Base-by-base conservation (phyloP, 1,140 invertebrate species). In the Aporrectodea caliginosa region DNA sequence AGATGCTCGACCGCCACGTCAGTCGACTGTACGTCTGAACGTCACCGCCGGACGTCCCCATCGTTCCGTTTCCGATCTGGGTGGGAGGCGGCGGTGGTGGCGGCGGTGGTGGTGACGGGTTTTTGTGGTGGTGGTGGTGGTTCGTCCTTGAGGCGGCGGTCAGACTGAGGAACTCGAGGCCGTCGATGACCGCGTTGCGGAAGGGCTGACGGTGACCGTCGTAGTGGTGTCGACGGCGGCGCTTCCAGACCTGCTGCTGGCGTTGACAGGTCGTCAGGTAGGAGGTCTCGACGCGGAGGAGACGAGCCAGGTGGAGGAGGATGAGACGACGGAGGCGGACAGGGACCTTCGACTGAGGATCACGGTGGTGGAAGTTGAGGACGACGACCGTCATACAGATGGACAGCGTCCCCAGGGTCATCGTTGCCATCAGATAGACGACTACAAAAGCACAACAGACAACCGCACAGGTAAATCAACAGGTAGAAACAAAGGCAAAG, bases 391-490 rank as follows among this genome's bases (percentile, higher is more conserved):
- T 99, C 88, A 96, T 97, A 85, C 99, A 95, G 85, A 99, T 97
- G 80, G 96, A 98, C 86, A 97, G 95, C 84, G 97, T 96, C 88
- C 99, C 97, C 96, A 99, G 98, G 90, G 99, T 97, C 98, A 99
- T 99, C 89, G 99, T 98, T 91, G 95, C 98, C 90, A 98, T 98
- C 91, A 99, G 99, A 91, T 99, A 99, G 81, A 98, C 98, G 88
- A 96, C 96, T 98, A 22, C 43, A 58, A n/a, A n/a, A n/a, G 43
- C 22, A 22, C 43, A 58, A 58, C 43, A 58, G 6, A 58, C 6
- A 6, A 58, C 6, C 43, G 22, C 43, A 58, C 6, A 6, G 22
- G 43, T 58, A 58, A 58, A 6, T n/a, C n/a, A n/a, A n/a, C n/a
- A n/a, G n/a, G n/a, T n/a, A n/a, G n/a, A n/a, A n/a, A n/a, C n/a